phyloP scores from a whole-genome alignment of 1,140 invertebrate genomes.

The Gryon sp. region DNA sequence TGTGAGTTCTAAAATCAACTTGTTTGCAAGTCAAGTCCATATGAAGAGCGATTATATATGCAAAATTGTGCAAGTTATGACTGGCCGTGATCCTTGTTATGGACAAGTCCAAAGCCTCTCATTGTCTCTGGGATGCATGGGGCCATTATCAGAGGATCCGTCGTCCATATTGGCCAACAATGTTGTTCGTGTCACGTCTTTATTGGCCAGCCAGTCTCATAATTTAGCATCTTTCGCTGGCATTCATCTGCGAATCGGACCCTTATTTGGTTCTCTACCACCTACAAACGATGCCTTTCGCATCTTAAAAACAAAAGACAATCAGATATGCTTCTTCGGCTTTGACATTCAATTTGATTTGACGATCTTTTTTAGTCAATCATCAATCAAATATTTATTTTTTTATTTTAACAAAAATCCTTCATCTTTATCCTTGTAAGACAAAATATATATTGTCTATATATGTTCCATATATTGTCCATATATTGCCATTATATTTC shows the following conservation, averaged over 20 bases:
- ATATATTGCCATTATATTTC: too few relatives aligned
- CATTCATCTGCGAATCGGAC: conserved; percentile 66
- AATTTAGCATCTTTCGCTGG: conserved; percentile 42
- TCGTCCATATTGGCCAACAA: conserved; percentile 67
- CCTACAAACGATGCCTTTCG: conserved; percentile 65
- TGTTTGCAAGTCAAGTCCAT: conserved; percentile 41
- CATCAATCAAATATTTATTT: too few relatives aligned
- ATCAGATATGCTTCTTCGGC: conserved; percentile 21
- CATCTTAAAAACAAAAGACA: conserved; percentile 63
- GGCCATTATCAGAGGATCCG: conserved; percentile 71
- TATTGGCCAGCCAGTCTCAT: conserved; percentile 66
- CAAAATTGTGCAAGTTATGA: conserved; percentile 54
- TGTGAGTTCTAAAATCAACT: conserved; percentile 3
- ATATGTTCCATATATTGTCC: too few relatives aligned
- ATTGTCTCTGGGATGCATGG: conserved; percentile 71
- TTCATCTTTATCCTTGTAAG: too few relatives aligned
- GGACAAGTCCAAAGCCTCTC: conserved; percentile 58
- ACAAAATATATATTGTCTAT: too few relatives aligned
- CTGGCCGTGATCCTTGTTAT: conserved; percentile 55
- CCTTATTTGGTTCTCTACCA: conserved; percentile 69
- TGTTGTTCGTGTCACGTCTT: conserved; percentile 69
- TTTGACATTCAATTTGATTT: neutral
- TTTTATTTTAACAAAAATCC: too few relatives aligned
- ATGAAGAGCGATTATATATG: conserved; percentile 41
- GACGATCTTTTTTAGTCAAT: too few relatives aligned